These are phyloP conservation scores for Neuroscelio doddi DNA, from an alignment of 2,888 invertebrate genomes.

Conservation along the genomic window DNA sequence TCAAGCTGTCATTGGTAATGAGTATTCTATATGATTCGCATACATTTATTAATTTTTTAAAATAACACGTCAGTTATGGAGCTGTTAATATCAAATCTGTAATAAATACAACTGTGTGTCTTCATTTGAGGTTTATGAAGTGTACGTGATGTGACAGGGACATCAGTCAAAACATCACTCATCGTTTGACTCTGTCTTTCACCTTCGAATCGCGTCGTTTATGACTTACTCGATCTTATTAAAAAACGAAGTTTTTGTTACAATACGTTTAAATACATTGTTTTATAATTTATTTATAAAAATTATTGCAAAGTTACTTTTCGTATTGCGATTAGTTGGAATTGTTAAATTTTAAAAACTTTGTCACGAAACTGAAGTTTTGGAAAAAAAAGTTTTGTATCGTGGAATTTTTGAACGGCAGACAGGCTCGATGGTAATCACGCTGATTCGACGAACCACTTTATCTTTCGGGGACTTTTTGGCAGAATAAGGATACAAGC, in stretches of 20 bases:
- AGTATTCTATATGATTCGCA: too few relatives aligned
- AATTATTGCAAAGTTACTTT: too few relatives aligned
- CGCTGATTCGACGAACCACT: constrained; percentile 43
- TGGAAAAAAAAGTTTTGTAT: constrained; percentile 1
- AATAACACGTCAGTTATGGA: constrained; percentile 14
- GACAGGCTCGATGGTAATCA: constrained; percentile 29
- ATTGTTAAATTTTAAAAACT: too few relatives aligned
- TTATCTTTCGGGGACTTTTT: constrained; percentile 32
- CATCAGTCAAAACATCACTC: not conserved
- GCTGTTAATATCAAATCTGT: constrained; percentile 7
- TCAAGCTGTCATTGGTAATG: constrained; percentile 19
- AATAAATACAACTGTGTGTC: constrained; percentile 6
- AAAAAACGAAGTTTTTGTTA: not conserved
- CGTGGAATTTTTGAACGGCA: constrained; percentile 33
- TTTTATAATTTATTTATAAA: too few relatives aligned
- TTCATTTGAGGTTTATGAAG: constrained; percentile 5
- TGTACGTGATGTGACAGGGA: constrained; percentile 5
- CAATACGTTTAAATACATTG: too few relatives aligned
- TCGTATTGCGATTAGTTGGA: too few relatives aligned
- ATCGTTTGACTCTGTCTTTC: not conserved
- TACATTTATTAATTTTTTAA: too few relatives aligned
- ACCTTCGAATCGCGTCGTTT: not conserved
- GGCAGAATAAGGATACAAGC: constrained; percentile 34
- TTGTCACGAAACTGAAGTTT: not conserved
- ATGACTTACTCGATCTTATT: not conserved